A percentile compares a stretch with the other conserved stretches of the same genome.
Conservation (phyloP, 2,888 invertebrate genomes). For the Anaspis maculata region DNA sequence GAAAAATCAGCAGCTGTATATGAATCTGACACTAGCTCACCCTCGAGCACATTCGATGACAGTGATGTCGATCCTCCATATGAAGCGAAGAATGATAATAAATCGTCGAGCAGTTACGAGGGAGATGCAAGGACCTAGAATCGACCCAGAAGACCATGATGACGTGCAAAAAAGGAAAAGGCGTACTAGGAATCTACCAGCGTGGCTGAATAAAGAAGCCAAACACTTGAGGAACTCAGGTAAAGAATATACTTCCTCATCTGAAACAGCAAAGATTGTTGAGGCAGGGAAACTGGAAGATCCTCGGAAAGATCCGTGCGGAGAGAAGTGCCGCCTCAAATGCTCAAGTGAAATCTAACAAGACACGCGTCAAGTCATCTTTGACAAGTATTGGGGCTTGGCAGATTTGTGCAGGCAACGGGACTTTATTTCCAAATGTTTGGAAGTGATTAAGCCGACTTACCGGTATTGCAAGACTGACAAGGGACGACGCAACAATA, state of each 20-base stretch:
- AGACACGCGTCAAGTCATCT: neutral
- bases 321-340: conserved; percentile 1
- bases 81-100: too few relatives aligned
- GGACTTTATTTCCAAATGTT: neutral
- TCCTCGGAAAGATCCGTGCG: neutral
- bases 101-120: too few relatives aligned
- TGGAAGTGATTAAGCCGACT: neutral
- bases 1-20: too few relatives aligned
- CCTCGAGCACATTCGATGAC: too few relatives aligned
- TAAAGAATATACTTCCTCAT: neutral
- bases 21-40: too few relatives aligned
- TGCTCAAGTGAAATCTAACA: neutral
- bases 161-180: too few relatives aligned
- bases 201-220: neutral
- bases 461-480: neutral
- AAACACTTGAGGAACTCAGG: neutral
- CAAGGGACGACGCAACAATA: neutral
- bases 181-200: neutral
- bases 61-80: too few relatives aligned
- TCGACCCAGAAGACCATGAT: too few relatives aligned
- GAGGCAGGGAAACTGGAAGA: neutral
- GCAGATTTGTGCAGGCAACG: neutral
- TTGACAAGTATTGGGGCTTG: neutral
- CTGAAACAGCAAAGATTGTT: neutral
- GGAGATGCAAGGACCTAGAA: too few relatives aligned